Evolutionary conservation across 2,113 vertebrate genomes (phyloP).

Genomic region (Heptranchias perlo): DNA sequence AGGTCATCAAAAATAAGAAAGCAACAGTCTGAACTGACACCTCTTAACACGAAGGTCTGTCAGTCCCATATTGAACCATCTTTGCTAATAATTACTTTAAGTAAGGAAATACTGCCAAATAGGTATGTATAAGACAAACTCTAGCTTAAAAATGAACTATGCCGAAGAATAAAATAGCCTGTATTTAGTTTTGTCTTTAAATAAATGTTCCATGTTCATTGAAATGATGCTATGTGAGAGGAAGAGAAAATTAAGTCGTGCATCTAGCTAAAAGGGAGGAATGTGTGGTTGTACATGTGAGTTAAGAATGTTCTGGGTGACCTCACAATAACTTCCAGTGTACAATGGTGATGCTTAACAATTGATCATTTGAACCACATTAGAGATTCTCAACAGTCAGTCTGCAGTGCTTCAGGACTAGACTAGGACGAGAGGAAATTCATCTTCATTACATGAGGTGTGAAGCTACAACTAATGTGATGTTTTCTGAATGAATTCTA

Average conservation of each 20-base stretch:
- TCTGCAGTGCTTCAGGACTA: not conserved
- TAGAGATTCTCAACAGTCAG: constrained; percentile 26
- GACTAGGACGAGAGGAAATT: not conserved
- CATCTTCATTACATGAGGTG: not conserved
- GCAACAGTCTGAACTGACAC: no score
- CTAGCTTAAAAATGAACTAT: not conserved
- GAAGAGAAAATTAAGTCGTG: not conserved
- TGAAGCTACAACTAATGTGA: not conserved
- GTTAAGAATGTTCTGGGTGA: not conserved
- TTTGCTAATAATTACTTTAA: no score
- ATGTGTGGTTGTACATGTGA: no score
- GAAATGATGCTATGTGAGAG: not conserved
- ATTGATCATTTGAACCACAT: constrained; percentile 17
- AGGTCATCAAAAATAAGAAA: no score
- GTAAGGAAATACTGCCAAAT: no score
- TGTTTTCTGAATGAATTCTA: not conserved
- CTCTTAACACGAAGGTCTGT: no score
- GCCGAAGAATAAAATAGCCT: not conserved
- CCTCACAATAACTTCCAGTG: not conserved
- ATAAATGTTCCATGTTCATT: not conserved
- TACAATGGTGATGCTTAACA: not conserved
- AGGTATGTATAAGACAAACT: not conserved
- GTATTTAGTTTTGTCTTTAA: not conserved
- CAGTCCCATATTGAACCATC: no score
- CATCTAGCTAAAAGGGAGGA: not conserved